phyloP scores from a whole-genome alignment of 2,888 invertebrate genomes.

The Erynnis tages region DNA sequence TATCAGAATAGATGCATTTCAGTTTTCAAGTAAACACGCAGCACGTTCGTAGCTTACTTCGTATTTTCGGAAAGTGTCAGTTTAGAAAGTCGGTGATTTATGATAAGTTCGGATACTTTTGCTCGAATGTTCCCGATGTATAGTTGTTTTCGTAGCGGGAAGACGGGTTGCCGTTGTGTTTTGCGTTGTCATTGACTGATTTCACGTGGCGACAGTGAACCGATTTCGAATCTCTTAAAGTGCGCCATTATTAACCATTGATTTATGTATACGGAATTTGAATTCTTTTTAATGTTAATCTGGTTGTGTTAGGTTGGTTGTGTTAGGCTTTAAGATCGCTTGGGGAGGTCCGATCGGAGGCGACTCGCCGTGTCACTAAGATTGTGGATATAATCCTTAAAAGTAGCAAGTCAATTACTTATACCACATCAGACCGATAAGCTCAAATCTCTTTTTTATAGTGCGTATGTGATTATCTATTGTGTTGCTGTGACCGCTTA shows the following conservation, averaged over 20 bases:
- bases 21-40: conserved; percentile 42
- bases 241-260: conserved; percentile 23
- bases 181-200: conserved; percentile 29
- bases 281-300: conserved; percentile 13
- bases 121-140: conserved; percentile 39
- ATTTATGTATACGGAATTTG: conserved; percentile 17
- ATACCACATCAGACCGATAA: no score
- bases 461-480: no score
- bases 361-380: no score
- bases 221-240: conserved; percentile 17
- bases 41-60: conserved; percentile 48
- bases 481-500: no score
- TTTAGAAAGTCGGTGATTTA: conserved; percentile 59
- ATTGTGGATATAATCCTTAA: no score
- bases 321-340: no score
- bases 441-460: no score
- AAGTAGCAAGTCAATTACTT: no score
- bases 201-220: conserved; percentile 14
- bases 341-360: no score
- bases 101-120: conserved; percentile 49
- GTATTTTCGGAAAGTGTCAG: conserved; percentile 59
- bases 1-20: conserved; percentile 34
- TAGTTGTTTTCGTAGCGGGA: conserved; percentile 48
- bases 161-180: conserved; percentile 27
- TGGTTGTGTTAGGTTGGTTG: no score